These are phyloP conservation scores for Nipponia nippon DNA, from an alignment of 2,113 vertebrate genomes.

Conservation along the genomic window DNA sequence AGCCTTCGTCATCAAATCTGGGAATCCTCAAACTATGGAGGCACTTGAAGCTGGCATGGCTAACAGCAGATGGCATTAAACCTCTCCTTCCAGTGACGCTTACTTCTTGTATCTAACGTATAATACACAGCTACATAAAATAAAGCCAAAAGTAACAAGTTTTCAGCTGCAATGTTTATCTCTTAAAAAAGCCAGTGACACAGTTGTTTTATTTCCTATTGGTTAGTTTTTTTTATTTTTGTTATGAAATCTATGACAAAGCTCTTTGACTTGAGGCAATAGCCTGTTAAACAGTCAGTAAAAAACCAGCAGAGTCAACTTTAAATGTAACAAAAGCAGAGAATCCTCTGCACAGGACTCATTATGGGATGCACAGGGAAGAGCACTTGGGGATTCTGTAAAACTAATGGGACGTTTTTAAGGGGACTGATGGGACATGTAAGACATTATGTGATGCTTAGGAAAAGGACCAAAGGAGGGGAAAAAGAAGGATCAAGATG, in stretches of 20 bases:
- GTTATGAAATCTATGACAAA: background rate
- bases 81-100: background rate
- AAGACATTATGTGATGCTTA: background rate
- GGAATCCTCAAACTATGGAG: background rate
- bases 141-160: background rate
- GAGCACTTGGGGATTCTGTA: background rate
- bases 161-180: background rate
- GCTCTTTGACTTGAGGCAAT: background rate
- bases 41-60: background rate
- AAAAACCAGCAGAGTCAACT: background rate
- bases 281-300: background rate
- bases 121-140: background rate
- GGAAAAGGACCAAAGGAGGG: fast-evolving
- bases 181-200: background rate
- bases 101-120: background rate
- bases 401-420: fast-evolving
- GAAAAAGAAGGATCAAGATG: background rate
- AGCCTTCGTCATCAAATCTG: background rate
- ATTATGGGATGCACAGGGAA: background rate
- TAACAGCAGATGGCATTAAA: background rate
- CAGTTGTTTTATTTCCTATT: background rate
- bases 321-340: background rate
- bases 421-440: background rate
- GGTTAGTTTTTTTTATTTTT: background rate
- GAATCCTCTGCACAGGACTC: background rate